These are phyloP conservation scores for Paralichthys olivaceus DNA, from an alignment of 2,113 vertebrate species.

Conservation along the genomic window DNA sequence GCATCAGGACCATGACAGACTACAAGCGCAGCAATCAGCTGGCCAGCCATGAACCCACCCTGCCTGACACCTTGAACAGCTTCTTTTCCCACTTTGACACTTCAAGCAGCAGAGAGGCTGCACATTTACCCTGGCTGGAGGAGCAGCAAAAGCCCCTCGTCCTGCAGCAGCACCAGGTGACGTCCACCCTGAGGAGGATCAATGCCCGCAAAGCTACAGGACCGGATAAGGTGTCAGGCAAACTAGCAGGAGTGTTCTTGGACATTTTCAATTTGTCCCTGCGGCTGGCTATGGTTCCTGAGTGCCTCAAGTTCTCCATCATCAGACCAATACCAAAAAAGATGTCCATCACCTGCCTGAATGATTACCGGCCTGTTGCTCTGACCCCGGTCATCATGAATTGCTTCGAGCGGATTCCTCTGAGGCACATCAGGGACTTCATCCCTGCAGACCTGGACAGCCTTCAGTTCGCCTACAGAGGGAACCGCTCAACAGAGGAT, in stretches of 20 bases:
- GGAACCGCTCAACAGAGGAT: not conserved
- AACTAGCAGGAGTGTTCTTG: not conserved
- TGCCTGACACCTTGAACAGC: not conserved
- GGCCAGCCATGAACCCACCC: not conserved
- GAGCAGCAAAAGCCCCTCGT: not conserved
- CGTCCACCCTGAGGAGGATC: not conserved
- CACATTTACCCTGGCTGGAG: not conserved
- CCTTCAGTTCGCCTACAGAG: too few relatives aligned
- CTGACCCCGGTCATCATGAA: not conserved
- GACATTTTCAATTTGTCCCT: slow-evolving; percentile 1
- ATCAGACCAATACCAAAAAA: not conserved
- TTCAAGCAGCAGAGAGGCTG: not conserved
- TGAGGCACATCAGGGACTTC: not conserved
- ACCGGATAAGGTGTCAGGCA: not conserved
- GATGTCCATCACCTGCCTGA: not conserved
- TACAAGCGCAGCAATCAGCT: not conserved
- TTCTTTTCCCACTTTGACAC: not conserved
- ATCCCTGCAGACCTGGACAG: too few relatives aligned
- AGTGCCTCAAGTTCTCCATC: not conserved
- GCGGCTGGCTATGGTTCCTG: not conserved
- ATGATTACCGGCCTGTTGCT: not conserved
- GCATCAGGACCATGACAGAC: not conserved
- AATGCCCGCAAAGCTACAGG: not conserved
- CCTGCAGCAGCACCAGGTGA: not conserved
- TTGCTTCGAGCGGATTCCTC: not conserved